Evolutionary conservation across 1,140 invertebrate species (phyloP).

Genomic region (Diorhabda carinulata): DNA sequence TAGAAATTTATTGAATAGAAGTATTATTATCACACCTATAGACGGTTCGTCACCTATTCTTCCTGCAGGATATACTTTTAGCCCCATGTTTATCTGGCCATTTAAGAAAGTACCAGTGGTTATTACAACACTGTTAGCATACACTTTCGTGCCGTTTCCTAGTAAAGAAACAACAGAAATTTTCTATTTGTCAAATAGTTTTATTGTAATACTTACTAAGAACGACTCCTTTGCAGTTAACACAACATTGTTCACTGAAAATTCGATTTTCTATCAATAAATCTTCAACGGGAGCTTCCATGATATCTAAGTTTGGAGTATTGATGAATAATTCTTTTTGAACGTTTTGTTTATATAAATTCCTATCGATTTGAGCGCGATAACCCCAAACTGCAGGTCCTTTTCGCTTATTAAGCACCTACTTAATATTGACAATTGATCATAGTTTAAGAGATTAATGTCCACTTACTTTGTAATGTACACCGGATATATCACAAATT

Average conservation of each 20-base stretch:
- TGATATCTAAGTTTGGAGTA: slow-evolving; percentile 67
- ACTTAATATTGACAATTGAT: slow-evolving; percentile 23
- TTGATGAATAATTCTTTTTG: slow-evolving; percentile 69
- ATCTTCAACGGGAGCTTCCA: slow-evolving; percentile 79
- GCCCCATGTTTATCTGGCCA: slow-evolving; percentile 84
- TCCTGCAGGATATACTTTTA: slow-evolving; percentile 76
- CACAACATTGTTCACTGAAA: slow-evolving; percentile 27
- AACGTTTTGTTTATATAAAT: slow-evolving; percentile 77
- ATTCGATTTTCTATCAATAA: slow-evolving; percentile 59
- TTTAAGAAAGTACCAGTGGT: slow-evolving; percentile 93
- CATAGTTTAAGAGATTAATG: not conserved
- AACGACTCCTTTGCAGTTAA: slow-evolving; percentile 58
- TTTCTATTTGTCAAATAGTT: not conserved
- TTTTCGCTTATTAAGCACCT: slow-evolving; percentile 68
- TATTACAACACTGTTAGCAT: slow-evolving; percentile 70
- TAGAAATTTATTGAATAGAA: not conserved
- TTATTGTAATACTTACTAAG: slow-evolving; percentile 52
- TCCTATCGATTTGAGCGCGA: slow-evolving; percentile 86
- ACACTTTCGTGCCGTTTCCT: slow-evolving; percentile 60
- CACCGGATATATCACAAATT: slow-evolving; percentile 80
- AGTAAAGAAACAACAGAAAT: slow-evolving; percentile 37
- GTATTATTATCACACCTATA: slow-evolving; percentile 50
- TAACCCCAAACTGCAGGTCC: slow-evolving; percentile 91
- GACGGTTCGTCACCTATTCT: slow-evolving; percentile 79
- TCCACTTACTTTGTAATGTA: slow-evolving; percentile 63